Percentiles rank a stretch among this genome's conserved stretches.
Conservation (phyloP, 2,888 invertebrate species). For the Epinotia bilunana region DNA sequence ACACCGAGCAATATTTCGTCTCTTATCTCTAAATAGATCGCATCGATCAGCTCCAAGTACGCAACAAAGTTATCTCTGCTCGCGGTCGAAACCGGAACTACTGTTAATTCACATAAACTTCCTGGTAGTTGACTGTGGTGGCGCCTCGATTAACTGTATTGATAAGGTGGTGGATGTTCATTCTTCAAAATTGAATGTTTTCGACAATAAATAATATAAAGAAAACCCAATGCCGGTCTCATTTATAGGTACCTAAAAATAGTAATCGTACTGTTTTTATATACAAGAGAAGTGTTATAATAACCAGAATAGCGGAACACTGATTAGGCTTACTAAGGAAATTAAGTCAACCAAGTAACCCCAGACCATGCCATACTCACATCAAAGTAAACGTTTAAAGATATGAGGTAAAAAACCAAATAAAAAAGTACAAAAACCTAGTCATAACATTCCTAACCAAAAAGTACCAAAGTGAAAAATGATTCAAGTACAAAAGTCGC, state of each 20-base stretch:
- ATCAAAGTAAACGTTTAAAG: neutral
- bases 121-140: neutral
- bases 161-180: slow-evolving; percentile 13
- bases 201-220: neutral
- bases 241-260: too few relatives aligned
- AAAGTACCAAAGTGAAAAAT: slow-evolving; percentile 51
- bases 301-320: neutral
- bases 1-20: slow-evolving; percentile 30
- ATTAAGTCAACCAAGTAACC: neutral
- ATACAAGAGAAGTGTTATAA: too few relatives aligned
- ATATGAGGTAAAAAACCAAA: slow-evolving; percentile 20
- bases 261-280: too few relatives aligned
- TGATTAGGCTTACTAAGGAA: neutral
- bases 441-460: slow-evolving; percentile 52
- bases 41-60: slow-evolving; percentile 40
- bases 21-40: slow-evolving; percentile 42
- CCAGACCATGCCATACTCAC: slow-evolving; percentile 17
- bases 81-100: slow-evolving; percentile 28
- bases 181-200: slow-evolving; percentile 8
- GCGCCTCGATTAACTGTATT: slow-evolving; percentile 4
- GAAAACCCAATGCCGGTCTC: neutral
- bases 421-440: slow-evolving; percentile 41
- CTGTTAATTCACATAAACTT: slow-evolving; percentile 8
- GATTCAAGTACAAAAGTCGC: slow-evolving; percentile 16
- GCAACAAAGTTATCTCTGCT: slow-evolving; percentile 32